phyloP scores from a whole-genome alignment of 1,140 invertebrate species.

The Calliphora vicina region DNA sequence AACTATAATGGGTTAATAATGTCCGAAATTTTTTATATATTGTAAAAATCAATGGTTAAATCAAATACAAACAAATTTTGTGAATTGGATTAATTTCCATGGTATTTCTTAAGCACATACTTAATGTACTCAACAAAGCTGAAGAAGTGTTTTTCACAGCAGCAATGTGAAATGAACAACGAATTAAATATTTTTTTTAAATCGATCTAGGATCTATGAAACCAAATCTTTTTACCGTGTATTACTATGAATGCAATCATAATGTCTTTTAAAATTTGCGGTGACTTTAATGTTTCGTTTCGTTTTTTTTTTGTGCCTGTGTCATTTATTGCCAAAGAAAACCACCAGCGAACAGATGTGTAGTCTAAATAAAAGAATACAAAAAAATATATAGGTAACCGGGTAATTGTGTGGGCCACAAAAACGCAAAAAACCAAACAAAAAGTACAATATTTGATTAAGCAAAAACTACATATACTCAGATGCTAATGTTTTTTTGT shows the following conservation, averaged over 20 bases:
- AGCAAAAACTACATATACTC: constrained; percentile 20
- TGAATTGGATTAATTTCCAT: too few species aligned
- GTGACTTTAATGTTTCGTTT: background rate
- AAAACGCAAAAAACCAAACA: background rate
- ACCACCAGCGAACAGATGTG: constrained; percentile 26
- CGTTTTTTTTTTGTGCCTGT: background rate
- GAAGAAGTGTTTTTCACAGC: too few species aligned
- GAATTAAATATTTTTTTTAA: too few species aligned
- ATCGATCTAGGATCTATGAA: too few species aligned
- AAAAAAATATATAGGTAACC: background rate
- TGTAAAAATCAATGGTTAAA: too few species aligned
- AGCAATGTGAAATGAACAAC: too few species aligned
- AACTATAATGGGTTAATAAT: too few species aligned
- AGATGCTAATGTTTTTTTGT: constrained; percentile 24
- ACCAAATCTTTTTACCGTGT: background rate
- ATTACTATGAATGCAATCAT: background rate
- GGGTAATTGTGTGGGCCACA: constrained; percentile 31
- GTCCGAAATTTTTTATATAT: too few species aligned
- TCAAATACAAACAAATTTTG: too few species aligned
- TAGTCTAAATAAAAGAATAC: background rate
- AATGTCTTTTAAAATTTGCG: background rate
- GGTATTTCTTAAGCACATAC: too few species aligned
- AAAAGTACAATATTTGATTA: constrained; percentile 13
- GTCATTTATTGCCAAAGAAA: constrained; percentile 10
- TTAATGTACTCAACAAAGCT: too few species aligned